Conservation (phyloP, 2,797 vertebrate species). For the Myotis findleyi region DNA sequence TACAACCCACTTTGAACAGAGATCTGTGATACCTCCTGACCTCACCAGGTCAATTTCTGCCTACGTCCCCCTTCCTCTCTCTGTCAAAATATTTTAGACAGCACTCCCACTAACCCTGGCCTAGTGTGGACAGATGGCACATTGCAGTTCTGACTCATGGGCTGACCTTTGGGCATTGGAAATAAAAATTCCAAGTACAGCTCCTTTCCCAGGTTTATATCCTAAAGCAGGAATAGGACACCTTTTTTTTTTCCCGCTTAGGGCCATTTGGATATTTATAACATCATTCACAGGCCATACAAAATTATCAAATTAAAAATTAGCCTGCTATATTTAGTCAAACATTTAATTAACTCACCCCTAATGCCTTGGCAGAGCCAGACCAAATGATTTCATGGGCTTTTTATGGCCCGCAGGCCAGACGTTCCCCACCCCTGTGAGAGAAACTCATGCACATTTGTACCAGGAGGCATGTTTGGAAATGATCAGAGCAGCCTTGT, state of each 20-base stretch:
- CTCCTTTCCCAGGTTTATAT: neutral
- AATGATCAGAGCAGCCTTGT: neutral
- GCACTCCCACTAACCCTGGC: neutral
- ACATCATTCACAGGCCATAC: too few species aligned
- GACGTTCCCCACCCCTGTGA: neutral
- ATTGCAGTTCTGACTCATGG: conserved; percentile 9
- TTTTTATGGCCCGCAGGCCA: too few species aligned
- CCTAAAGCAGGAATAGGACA: too few species aligned
- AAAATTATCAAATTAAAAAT: too few species aligned
- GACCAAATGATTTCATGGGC: too few species aligned
- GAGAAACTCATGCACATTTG: neutral
- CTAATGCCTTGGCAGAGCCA: too few species aligned
- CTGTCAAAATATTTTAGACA: conserved; percentile 27
- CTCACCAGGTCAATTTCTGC: neutral
- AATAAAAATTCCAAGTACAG: conserved; percentile 21
- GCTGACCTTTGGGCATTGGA: neutral
- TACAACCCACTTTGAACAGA: neutral
- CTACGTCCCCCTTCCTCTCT: neutral
- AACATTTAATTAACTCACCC: too few species aligned
- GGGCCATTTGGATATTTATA: too few species aligned
- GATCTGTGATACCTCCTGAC: neutral
- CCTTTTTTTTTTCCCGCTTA: too few species aligned
- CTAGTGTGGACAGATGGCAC: conserved; percentile 20
- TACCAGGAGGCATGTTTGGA: neutral
- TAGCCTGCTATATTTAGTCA: too few species aligned